Conservation (phyloP, 1,140 invertebrate species). For the Mya arenaria region DNA sequence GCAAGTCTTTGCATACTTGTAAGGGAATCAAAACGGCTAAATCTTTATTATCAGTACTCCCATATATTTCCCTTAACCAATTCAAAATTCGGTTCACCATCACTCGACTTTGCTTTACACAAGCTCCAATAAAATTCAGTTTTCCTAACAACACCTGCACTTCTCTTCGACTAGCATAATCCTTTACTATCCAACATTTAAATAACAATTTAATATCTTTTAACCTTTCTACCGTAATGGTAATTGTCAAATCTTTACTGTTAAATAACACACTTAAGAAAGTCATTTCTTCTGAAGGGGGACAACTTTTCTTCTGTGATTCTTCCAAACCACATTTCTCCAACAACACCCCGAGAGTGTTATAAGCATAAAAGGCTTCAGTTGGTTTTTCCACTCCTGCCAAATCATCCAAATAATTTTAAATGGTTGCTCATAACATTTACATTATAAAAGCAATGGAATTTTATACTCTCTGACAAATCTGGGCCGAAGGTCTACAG, state of each 20-base stretch:
- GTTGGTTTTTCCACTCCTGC: background rate
- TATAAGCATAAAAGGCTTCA: background rate
- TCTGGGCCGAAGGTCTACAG: background rate
- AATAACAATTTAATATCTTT: background rate
- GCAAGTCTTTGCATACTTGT: background rate
- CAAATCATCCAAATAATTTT: constrained; percentile 27
- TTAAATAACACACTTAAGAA: constrained; percentile 13
- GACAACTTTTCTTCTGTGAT: background rate
- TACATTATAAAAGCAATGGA: background rate
- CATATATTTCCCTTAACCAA: background rate
- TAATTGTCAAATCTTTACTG: background rate
- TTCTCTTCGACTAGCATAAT: background rate
- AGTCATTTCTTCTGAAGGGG: background rate
- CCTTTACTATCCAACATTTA: background rate
- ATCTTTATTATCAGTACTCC: background rate
- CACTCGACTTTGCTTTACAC: too few species aligned
- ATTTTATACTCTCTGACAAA: constrained; percentile 17
- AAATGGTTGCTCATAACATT: background rate
- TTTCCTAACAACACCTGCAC: constrained; percentile 1
- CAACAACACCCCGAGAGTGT: background rate
- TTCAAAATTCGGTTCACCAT: background rate
- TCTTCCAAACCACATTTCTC: background rate
- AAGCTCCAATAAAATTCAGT: background rate
- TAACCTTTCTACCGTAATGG: background rate
- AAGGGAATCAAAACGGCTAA: background rate